Evolutionary conservation across 2,888 invertebrate genomes (phyloP).

Genomic region (Vandiemenella viatica): DNA sequence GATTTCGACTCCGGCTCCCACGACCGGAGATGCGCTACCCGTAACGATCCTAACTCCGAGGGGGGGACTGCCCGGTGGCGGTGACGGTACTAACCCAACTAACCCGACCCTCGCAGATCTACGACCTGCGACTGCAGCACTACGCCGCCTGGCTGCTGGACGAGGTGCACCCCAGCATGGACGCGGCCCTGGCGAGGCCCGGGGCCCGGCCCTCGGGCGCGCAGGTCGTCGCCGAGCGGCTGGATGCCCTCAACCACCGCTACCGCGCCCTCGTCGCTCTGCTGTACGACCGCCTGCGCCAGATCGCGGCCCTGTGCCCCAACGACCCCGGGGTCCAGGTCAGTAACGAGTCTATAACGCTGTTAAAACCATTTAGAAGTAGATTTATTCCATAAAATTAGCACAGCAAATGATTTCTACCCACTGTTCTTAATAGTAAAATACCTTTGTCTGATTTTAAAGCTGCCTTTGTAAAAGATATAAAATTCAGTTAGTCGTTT

Average conservation of each 20-base stretch:
- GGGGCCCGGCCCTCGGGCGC: constrained; percentile 35
- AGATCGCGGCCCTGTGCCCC: constrained; percentile 50
- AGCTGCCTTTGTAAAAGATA: too few relatives aligned
- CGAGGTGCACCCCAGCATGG: constrained; percentile 67
- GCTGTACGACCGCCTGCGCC: constrained; percentile 50
- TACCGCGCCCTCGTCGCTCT: constrained; percentile 57
- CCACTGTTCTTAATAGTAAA: too few relatives aligned
- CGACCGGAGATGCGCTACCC: constrained; percentile 13
- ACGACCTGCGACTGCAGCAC: constrained; percentile 69
- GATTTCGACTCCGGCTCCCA: too few relatives aligned
- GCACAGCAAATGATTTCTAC: too few relatives aligned
- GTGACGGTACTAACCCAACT: constrained; percentile 40
- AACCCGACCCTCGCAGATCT: constrained; percentile 49
- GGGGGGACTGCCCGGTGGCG: constrained; percentile 52
- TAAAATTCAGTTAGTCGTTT: too few relatives aligned
- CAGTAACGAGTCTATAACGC: too few relatives aligned
- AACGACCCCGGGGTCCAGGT: constrained; percentile 65
- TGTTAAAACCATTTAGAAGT: too few relatives aligned
- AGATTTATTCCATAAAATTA: too few relatives aligned
- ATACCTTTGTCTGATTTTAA: too few relatives aligned
- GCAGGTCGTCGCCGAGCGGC: constrained; percentile 58
- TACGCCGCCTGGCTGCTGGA: constrained; percentile 71
- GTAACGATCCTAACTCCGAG: constrained; percentile 50
- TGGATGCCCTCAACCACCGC: constrained; percentile 66
- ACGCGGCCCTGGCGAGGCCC: constrained; percentile 32